These are phyloP conservation scores for Melangyna quadrimaculata DNA, from an alignment of 2,888 invertebrate species.

Conservation along the genomic window DNA sequence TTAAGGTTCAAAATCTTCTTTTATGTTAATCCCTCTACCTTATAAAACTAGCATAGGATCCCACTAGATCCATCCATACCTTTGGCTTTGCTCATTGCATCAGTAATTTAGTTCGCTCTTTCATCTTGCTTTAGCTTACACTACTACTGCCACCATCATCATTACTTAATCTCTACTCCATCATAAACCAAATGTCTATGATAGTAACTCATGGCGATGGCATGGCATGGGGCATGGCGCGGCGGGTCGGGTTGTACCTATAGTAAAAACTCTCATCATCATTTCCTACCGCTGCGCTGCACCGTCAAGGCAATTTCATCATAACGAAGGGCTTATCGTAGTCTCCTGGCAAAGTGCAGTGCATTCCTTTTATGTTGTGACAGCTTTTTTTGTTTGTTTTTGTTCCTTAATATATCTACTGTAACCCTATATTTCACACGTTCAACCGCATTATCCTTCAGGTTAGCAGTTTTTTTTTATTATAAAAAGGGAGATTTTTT, in stretches of 20 bases:
- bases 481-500: constrained; percentile 21
- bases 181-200: constrained; percentile 59
- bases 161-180: constrained; percentile 61
- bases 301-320: constrained; percentile 63
- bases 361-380: constrained; percentile 58
- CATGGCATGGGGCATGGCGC: too few species aligned
- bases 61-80: background rate
- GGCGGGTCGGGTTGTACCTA: too few species aligned
- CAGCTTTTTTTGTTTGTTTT: constrained; percentile 26
- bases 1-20: background rate
- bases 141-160: constrained; percentile 35
- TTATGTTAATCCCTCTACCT: background rate
- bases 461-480: constrained; percentile 14
- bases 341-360: constrained; percentile 37
- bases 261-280: constrained; percentile 62
- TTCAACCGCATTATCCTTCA: constrained; percentile 54
- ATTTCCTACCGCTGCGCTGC: constrained; percentile 44
- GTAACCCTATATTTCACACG: constrained; percentile 52
- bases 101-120: constrained; percentile 28
- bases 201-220: constrained; percentile 42
- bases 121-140: constrained; percentile 30
- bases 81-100: constrained; percentile 28
- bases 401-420: background rate
- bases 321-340: constrained; percentile 56
- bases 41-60: too few species aligned